Evolutionary conservation across 2,888 invertebrate species (phyloP), one percentile per base, ranked within the genome.

Genomic region (Bombylius discolor): DNA sequence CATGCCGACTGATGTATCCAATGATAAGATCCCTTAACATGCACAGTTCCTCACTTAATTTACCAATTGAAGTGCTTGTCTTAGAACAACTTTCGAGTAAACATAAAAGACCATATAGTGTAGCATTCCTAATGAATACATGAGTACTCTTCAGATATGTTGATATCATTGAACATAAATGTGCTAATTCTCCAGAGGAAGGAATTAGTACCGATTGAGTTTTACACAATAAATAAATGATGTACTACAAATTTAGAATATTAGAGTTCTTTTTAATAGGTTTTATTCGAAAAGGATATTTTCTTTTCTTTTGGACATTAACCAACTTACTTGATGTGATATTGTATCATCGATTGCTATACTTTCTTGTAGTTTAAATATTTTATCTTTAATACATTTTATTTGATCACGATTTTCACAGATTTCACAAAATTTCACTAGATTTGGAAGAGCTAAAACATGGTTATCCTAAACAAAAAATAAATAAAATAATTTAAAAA

Each of bases 301-400:
- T 23, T 23, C 3, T 23, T 23, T 23, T 23, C 3, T 23, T 23
- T 23, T 23, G 1, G 3, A 23, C 23, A 23, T 23, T 4, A 4
- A 13, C 14, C 32, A 11, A 58, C 62, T 49, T 61, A 72, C 72
- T 66, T 87, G 85, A 73, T 83, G 81, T 34, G 88, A 73, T 56
- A 89, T 78, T 66, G 88, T 87, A 72, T 91, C 89, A 68, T 90
- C 89, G 55, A 77, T 73, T 14, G 83, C 79, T 67, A 88, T 85
- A 57, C 75, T 73, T 64, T 81, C 82, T 34, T 84, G 79, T 49
- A 84, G 68, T 61, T 84, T 83, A 62, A 85, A 70, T 64, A 84
- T 81, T 11, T 81, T 80, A 60, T 85, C 82, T 64, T 87, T 75
- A 81, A 91, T 85, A 86, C 88, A 88, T 63, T 81, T 81, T 72